Evolutionary conservation across 2,888 invertebrate species (phyloP).

Genomic region (Brenthis daphne): DNA sequence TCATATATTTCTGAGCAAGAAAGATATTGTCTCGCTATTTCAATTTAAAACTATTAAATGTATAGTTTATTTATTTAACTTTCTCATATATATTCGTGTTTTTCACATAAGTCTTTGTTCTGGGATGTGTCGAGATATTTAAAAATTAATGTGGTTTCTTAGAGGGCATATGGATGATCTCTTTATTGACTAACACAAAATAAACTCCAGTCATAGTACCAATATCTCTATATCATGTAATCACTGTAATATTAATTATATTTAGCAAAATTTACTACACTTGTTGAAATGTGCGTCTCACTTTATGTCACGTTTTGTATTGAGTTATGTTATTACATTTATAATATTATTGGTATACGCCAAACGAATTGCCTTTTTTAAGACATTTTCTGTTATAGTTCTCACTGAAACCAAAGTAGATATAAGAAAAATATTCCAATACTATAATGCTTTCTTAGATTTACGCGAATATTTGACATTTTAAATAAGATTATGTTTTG

Average conservation of each 20-base stretch:
- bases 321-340: neutral
- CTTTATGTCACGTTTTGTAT: constrained; percentile 19
- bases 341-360: neutral
- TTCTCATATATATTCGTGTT: neutral
- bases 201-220: constrained; percentile 21
- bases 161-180: constrained; percentile 1
- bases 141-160: neutral
- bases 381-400: no score
- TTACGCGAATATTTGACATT: no score
- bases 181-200: neutral
- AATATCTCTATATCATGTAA: constrained; percentile 12
- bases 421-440: no score
- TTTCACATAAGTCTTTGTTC: constrained; percentile 6
- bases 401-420: no score
- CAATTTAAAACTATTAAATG: no score
- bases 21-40: no score
- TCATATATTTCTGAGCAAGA: no score
- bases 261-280: constrained; percentile 29
- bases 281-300: constrained; percentile 21
- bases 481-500: no score
- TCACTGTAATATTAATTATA: constrained; percentile 8
- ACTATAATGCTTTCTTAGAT: no score
- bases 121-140: neutral
- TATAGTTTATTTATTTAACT: neutral
- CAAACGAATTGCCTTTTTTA: neutral